Evolutionary conservation across 1,140 invertebrate species (phyloP), one percentile per base, ranked within the genome.

Genomic region (Scaptomyza montana): DNA sequence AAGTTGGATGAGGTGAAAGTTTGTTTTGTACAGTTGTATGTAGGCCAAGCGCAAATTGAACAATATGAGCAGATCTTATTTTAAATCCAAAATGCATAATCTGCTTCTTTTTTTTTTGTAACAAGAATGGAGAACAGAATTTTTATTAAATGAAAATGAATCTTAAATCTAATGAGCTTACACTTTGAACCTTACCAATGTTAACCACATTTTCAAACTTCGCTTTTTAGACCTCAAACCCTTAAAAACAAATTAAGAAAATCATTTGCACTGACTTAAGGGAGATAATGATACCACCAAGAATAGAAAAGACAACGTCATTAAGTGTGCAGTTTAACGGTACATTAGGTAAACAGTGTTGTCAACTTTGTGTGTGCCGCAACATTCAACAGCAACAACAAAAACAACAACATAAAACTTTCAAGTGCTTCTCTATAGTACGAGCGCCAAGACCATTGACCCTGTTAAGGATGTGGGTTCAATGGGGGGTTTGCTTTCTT

Each of bases 301-400:
- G 45, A 60, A 75, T 8, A 50, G 66, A 57, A 53, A 53, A 66
- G 81, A 80, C 77, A 75, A 78, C 70, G 80, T 64, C 80, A 86
- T 80, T 70, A 85, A 86, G 74, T 78, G 74, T 70, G 74, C 65
- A 74, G 84, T 84, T 87, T 87, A 87, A 87, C 84, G 84, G 84
- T 87, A 87, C 84, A 87, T 87, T 87, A 87, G 77, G 84, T 87
- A 87, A 84, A 87, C 81, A 86, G 64, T 81, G 71, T 79, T 86
- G 78, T 86, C 82, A 86, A 87, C 78, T 66, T 36, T 55, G 0
- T 16, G 64, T 36, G 51, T 43, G 68, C 74, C 45, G 36, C 55
- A 57, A 73, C 59, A 78, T 75, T 49, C 51, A 76, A 55, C 56
- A 36, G 9, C 7, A 9, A 7, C 7, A 62, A 62, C 62, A 74